Conservation (phyloP, 1,140 invertebrate species). For the Philotrypesis tridentata region DNA sequence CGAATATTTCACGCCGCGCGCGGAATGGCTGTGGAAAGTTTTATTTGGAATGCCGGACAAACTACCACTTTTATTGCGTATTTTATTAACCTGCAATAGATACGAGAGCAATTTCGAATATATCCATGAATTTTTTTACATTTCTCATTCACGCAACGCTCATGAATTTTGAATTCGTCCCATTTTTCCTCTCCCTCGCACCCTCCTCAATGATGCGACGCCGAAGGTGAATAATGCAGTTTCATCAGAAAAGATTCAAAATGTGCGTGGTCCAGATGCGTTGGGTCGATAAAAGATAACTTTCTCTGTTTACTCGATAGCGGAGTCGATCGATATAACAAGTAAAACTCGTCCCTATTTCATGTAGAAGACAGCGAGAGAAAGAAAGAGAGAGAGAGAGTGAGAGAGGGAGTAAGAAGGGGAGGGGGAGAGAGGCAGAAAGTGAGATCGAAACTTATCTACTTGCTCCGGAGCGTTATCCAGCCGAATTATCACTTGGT, state of each 20-base stretch:
- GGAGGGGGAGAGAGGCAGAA: constrained; percentile 37
- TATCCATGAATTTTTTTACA: no score
- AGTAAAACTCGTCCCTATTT: neutral
- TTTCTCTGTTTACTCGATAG: neutral
- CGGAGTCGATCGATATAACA: neutral
- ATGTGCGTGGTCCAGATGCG: neutral
- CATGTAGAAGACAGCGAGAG: constrained; percentile 29
- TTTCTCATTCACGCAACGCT: no score
- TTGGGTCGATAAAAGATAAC: neutral
- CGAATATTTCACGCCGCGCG: no score
- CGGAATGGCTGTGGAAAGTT: constrained; percentile 24
- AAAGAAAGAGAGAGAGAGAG: constrained; percentile 36
- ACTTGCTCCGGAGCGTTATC: constrained; percentile 68
- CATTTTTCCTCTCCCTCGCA: no score
- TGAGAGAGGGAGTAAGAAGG: no score
- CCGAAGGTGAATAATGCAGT: no score
- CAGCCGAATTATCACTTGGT: constrained; percentile 65
- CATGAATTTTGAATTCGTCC: no score
- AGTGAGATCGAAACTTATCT: constrained; percentile 71
- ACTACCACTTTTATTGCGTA: neutral
- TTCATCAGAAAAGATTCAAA: neutral
- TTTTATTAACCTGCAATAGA: neutral
- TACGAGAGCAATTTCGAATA: neutral
- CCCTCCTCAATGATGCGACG: no score
- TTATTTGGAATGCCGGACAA: neutral